A percentile compares a stretch with the other conserved stretches of the same genome.
These are phyloP conservation scores for Berghia stephanieae DNA, from an alignment of 1,140 invertebrate genomes.

Conservation along the genomic window DNA sequence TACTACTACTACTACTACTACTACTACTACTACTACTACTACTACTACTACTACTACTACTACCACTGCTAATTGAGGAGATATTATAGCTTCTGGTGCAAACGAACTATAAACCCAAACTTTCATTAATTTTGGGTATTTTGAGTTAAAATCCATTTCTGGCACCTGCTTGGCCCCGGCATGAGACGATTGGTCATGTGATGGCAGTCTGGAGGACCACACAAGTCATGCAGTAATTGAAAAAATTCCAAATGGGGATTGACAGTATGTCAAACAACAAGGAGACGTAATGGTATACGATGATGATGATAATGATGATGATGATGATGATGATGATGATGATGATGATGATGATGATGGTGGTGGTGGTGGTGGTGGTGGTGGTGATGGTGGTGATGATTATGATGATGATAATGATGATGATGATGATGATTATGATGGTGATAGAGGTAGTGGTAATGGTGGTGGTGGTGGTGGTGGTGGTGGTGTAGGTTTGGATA, in stretches of 20 bases:
- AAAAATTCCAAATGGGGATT: neutral
- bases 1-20: neutral
- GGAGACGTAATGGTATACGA: neutral
- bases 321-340: conserved; percentile 11
- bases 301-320: conserved; percentile 2
- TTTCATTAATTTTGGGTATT: too few species aligned
- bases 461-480: neutral
- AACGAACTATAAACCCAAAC: too few species aligned
- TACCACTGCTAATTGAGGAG: neutral
- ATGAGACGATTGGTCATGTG: too few species aligned
- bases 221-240: neutral
- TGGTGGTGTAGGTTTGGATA: too few species aligned
- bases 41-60: neutral
- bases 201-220: too few species aligned
- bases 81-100: neutral
- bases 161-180: too few species aligned
- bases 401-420: too few species aligned
- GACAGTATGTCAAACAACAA: neutral
- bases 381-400: neutral
- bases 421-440: too few species aligned
- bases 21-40: conserved; percentile 4
- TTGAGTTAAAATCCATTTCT: too few species aligned
- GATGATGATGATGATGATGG: conserved; percentile 8
- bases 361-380: conserved; percentile 12
- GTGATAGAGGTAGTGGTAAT: neutral